Base-by-base conservation (phyloP, 30 jellyfish, hydroid and myxozoan genomes). In the Sanderia malayensis region DNA sequence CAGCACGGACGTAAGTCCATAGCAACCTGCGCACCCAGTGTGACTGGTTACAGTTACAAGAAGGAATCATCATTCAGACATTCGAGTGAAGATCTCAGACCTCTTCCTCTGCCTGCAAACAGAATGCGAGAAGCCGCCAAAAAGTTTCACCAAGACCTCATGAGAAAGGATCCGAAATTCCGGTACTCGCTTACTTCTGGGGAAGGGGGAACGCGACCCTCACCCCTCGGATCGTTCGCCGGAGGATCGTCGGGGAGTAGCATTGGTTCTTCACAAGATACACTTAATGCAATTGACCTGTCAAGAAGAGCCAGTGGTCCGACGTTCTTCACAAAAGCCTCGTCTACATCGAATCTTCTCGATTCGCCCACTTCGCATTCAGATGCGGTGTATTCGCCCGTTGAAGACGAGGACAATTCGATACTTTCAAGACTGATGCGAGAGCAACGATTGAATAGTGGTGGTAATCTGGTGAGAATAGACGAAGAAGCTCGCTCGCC, bases 81-180 rank as follows among this genome's bases (percentile, higher is more conserved):
- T 32, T 90, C 98, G 13, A 66, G 87, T 32, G 98, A 90, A 82
- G 98, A 90, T 49, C 74, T 90, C 20, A 58, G 95, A 67, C 73
- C 77, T 33, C 31, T 82, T 34, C 47, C 96, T 7, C 32, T 74
- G 24, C 91, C 96, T 7, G 97, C 97, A 7, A 79, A 89, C 73
- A 93, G 83, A 65, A 67, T 90, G 86, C 67, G 98, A 27, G 96
- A 82, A 73, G 98, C 98, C 26, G 98, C 98, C 23, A 90, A 83
- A 24, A 79, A 79, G 44, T 90, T 74, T 80, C 98, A 90, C 74
- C 83, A 89, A 32, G 95, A 81, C 45, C 89, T 89, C 23, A 74
- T 81, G 88, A 76, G 75, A 26, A 81, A 82, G 58, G 87, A 89
- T 74, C 97, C 97, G 37, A 89, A 82, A 70, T 89, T 89, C 69